Evolutionary conservation across 2,113 vertebrate genomes (phyloP).

Genomic region (Gambusia holbrooki): DNA sequence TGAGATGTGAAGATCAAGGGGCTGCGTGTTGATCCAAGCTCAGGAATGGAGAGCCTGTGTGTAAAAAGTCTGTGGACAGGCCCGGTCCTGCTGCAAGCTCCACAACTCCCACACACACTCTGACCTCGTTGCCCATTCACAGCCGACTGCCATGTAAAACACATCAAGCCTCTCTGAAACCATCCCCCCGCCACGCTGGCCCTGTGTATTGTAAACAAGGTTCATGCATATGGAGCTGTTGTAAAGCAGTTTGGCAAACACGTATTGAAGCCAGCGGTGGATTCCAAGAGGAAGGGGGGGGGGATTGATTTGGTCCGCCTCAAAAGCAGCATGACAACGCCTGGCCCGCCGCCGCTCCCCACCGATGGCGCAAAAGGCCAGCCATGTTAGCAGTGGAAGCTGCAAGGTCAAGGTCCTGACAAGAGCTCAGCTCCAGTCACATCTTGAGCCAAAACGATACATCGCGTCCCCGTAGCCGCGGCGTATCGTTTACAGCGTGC

Average conservation of each 20-base stretch:
- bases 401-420: conserved; percentile 69
- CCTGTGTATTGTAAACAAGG: conserved; percentile 32
- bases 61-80: conserved; percentile 67
- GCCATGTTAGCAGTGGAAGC: conserved; percentile 33
- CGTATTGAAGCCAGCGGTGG: conserved; percentile 9
- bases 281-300: conserved; percentile 28
- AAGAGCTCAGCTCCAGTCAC: conserved; percentile 47
- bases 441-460: conserved; percentile 40
- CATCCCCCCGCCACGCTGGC: conserved; percentile 7
- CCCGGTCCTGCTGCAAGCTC: conserved; percentile 60
- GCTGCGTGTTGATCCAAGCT: conserved; percentile 69
- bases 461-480: conserved; percentile 47
- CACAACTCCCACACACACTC: conserved; percentile 58
- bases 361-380: conserved; percentile 1
- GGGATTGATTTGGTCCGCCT: conserved; percentile 52
- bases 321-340: conserved; percentile 56
- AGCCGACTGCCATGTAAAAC: conserved; percentile 69
- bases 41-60: conserved; percentile 75
- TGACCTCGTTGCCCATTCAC: conserved; percentile 63
- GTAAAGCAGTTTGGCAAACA: conserved; percentile 38
- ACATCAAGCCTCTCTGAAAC: conserved; percentile 46
- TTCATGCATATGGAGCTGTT: conserved; percentile 5
- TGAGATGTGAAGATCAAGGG: conserved; percentile 71
- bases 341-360: conserved; percentile 45
- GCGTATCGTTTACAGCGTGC: conserved; percentile 42